Evolutionary conservation across 2,797 vertebrate genomes (phyloP).

Genomic region (Halcyon smyrnensis): DNA sequence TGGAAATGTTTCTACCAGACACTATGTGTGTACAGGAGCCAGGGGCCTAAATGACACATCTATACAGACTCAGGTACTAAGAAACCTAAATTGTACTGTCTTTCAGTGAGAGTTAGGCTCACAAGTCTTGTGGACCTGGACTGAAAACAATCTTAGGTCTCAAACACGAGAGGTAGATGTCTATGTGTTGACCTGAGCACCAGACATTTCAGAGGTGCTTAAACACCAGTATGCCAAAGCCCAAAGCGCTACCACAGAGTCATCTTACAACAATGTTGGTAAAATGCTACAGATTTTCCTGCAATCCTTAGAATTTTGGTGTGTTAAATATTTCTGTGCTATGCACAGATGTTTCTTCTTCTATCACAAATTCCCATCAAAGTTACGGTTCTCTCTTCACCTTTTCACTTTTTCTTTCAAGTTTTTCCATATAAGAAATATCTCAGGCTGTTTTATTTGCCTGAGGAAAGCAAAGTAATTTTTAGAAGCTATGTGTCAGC

Average conservation of each 20-base stretch:
- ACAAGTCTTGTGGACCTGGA: neutral
- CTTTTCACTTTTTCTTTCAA: neutral
- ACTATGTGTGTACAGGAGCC: neutral
- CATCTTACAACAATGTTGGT: neutral
- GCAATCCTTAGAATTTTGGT: neutral
- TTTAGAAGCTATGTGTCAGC: neutral
- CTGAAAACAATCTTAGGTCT: neutral
- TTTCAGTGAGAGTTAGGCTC: neutral
- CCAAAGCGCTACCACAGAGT: neutral
- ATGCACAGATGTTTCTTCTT: neutral
- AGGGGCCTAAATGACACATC: neutral
- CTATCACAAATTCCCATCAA: neutral
- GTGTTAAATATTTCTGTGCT: neutral
- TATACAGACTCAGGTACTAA: neutral
- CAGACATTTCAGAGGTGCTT: neutral
- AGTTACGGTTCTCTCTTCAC: neutral
- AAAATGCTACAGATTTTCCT: neutral
- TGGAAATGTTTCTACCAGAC: neutral
- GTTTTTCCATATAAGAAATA: neutral
- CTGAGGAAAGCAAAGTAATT: neutral
- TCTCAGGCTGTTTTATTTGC: neutral
- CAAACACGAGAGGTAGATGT: neutral
- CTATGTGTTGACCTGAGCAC: rapidly evolving
- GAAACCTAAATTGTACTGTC: neutral
- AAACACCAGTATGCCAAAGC: neutral